A percentile compares a stretch with the other conserved stretches of the same genome.
Evolutionary conservation across 2,113 vertebrate genomes (phyloP).

Genomic region (Kobus ellipsiprymnus): DNA sequence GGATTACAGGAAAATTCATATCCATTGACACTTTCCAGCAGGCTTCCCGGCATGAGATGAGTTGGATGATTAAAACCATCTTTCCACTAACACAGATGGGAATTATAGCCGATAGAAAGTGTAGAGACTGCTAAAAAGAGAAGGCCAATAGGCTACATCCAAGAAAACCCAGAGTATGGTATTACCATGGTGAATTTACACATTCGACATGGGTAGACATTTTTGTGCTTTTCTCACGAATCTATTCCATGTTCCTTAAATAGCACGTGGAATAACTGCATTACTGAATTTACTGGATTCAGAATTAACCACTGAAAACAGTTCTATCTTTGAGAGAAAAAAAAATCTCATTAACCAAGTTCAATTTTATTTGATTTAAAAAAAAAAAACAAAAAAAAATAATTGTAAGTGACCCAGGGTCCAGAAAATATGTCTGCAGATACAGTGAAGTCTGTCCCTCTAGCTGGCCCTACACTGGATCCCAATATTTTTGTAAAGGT

Average conservation of each 20-base stretch:
- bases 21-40: constrained; percentile 25
- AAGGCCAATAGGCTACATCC: background rate
- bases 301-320: background rate
- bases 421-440: background rate
- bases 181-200: background rate
- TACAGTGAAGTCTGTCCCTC: background rate
- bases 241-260: background rate
- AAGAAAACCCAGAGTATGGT: background rate
- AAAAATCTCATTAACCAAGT: background rate
- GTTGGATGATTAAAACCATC: constrained; percentile 40
- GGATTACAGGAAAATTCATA: background rate
- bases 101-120: background rate
- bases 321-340: background rate
- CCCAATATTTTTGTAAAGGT: background rate
- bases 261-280: background rate
- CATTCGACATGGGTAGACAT: background rate
- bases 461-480: background rate
- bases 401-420: background rate
- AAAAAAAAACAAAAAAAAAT: background rate
- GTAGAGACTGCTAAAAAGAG: background rate
- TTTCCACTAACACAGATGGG: constrained; percentile 29
- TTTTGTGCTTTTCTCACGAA: background rate
- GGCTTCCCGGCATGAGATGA: background rate
- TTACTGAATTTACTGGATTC: background rate
- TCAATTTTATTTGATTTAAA: background rate